Conservation (phyloP, 2,888 invertebrate species). For the Brachyptera putata region DNA sequence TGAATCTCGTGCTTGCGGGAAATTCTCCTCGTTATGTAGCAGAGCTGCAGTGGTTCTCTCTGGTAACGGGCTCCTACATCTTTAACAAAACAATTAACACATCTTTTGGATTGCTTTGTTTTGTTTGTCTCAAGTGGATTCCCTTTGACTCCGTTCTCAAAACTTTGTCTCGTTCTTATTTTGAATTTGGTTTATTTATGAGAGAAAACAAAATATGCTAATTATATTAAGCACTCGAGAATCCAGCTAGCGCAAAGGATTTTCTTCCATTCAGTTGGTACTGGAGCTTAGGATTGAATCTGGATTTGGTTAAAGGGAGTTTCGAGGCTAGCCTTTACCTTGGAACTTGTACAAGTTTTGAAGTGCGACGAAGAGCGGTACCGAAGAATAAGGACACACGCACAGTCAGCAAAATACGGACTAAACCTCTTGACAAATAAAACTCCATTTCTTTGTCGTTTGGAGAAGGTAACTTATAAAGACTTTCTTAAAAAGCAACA, state of each 20-base stretch:
- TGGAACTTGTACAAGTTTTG: too few relatives aligned
- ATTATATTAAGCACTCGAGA: constrained; percentile 12
- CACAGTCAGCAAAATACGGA: constrained; percentile 10
- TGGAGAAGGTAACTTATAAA: too few relatives aligned
- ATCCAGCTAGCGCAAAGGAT: neutral
- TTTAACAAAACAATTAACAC: constrained; percentile 15
- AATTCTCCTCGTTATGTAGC: too few relatives aligned
- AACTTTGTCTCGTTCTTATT: constrained; percentile 2
- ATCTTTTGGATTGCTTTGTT: neutral
- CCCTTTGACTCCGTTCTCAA: constrained; percentile 13
- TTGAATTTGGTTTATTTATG: constrained; percentile 10
- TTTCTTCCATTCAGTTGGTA: constrained; percentile 9
- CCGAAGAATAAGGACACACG: too few relatives aligned
- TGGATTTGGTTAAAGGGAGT: neutral
- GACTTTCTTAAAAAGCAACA: too few relatives aligned
- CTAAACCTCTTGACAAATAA: constrained; percentile 11
- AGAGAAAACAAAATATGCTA: constrained; percentile 18
- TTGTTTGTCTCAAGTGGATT: neutral
- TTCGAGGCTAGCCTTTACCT: too few relatives aligned
- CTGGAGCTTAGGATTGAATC: constrained; percentile 19
- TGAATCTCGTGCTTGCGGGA: constrained; percentile 8
- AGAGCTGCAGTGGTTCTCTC: neutral
- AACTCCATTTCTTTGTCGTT: too few relatives aligned
- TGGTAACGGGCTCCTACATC: neutral
- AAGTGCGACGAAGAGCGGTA: too few relatives aligned